Conservation (phyloP, 2,113 vertebrate genomes). For the Rhinolophus sinicus region DNA sequence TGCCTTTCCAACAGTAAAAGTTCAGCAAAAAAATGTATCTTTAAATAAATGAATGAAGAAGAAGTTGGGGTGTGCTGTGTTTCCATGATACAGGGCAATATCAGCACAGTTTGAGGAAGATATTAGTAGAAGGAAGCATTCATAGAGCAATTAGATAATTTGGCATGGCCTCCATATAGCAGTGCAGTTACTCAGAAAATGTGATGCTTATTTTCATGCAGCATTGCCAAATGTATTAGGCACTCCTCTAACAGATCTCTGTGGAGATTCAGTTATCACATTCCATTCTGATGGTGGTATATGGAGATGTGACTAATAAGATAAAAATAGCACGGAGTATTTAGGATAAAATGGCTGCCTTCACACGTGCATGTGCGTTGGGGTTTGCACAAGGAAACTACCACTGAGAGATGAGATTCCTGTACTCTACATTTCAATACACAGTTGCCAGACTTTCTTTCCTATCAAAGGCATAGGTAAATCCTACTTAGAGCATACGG, state of each 20-base stretch:
- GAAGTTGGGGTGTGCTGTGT: not conserved
- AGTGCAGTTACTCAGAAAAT: not conserved
- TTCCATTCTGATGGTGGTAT: not conserved
- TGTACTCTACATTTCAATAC: not conserved
- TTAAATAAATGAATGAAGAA: not conserved
- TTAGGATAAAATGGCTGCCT: not conserved
- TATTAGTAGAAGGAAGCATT: not conserved
- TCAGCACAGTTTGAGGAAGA: not conserved
- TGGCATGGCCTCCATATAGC: not conserved
- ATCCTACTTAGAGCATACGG: not conserved
- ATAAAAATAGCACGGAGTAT: not conserved
- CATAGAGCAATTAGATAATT: not conserved
- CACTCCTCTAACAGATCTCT: not conserved
- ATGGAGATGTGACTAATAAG: not conserved
- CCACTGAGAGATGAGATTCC: not conserved
- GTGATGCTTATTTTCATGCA: not conserved
- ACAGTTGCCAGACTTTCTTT: not conserved
- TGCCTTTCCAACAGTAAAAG: not conserved
- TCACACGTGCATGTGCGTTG: not conserved
- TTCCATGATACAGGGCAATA: not conserved
- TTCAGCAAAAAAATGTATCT: not conserved
- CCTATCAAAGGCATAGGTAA: not conserved
- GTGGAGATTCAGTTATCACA: not conserved
- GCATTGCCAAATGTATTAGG: not conserved
- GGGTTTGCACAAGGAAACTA: not conserved